Percentiles rank a stretch among this genome's conserved stretches.
phyloP scores from a whole-genome alignment of 2,797 vertebrate genomes.

The Anomalospiza imberbis region DNA sequence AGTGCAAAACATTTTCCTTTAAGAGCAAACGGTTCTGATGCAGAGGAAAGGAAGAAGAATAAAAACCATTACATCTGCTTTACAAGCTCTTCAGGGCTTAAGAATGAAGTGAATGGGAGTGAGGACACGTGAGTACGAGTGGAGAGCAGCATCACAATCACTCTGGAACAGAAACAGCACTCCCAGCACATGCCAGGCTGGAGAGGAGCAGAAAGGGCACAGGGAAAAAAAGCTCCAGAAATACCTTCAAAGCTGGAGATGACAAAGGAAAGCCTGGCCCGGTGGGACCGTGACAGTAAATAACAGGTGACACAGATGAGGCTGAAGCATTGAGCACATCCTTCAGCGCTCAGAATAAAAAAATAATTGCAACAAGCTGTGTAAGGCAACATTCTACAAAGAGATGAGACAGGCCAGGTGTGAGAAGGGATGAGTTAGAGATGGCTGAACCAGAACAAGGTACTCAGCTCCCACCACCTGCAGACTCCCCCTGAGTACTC shows the following conservation, averaged over 20 bases:
- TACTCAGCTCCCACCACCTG: not conserved
- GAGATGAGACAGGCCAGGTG: not conserved
- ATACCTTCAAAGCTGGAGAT: slow-evolving; percentile 26
- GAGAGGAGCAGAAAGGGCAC: not conserved
- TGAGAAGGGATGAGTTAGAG: not conserved
- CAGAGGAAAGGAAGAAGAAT: not conserved
- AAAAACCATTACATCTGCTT: not conserved
- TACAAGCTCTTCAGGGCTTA: not conserved
- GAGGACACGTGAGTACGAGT: not conserved
- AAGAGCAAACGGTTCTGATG: not conserved
- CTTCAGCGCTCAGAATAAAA: not conserved
- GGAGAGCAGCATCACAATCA: not conserved
- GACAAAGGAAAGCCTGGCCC: slow-evolving; percentile 17
- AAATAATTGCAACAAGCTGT: not conserved
- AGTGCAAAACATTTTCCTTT: not conserved
- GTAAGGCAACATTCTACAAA: not conserved
- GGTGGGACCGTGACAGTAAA: not conserved
- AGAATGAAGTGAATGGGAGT: not conserved
- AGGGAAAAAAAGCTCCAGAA: not conserved
- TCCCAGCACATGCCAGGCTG: not conserved
- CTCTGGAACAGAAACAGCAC: not conserved
- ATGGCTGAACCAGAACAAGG: not conserved
- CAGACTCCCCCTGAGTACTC: not conserved
- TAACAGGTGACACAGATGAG: not conserved
- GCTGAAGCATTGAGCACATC: not conserved